These are phyloP conservation scores for Orchesellides sinensis DNA, from an alignment of 2,888 invertebrate species.

Conservation along the genomic window DNA sequence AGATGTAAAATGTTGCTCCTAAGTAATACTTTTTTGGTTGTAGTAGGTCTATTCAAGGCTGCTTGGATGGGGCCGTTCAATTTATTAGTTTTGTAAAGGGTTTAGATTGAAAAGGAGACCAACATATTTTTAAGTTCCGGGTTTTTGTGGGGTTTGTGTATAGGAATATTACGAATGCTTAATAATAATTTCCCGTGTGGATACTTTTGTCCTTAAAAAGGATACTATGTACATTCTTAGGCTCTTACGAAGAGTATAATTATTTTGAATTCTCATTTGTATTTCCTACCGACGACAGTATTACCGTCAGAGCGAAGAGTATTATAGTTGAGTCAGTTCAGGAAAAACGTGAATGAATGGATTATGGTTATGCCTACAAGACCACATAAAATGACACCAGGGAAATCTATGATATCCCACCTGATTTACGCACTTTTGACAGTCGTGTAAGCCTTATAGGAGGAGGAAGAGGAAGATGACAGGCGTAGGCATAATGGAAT, in stretches of 20 bases:
- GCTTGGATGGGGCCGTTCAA: slow-evolving; percentile 34
- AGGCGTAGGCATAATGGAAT: too few species aligned
- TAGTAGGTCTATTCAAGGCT: too few species aligned
- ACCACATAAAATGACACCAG: slow-evolving; percentile 39
- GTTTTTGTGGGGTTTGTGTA: too few species aligned
- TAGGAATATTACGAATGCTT: slow-evolving; percentile 35
- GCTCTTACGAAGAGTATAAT: slow-evolving; percentile 23
- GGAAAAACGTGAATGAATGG: slow-evolving; percentile 37
- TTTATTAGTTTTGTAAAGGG: slow-evolving; percentile 46
- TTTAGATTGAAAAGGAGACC: background rate
- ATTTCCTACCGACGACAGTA: background rate
- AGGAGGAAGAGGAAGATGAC: too few species aligned
- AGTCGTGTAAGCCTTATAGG: slow-evolving; percentile 11
- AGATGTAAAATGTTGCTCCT: background rate
- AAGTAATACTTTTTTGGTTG: too few species aligned
- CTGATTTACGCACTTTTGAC: slow-evolving; percentile 26
- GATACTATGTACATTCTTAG: background rate
- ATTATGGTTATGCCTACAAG: slow-evolving; percentile 51
- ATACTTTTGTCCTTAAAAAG: slow-evolving; percentile 7
- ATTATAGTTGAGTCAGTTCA: background rate
- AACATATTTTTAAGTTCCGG: background rate
- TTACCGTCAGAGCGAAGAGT: background rate
- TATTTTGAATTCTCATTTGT: slow-evolving; percentile 35
- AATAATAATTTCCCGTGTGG: slow-evolving; percentile 49
- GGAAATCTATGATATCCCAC: slow-evolving; percentile 40